Evolutionary conservation across 2,888 invertebrate genomes (phyloP).

Genomic region (Chymomyza caudatula): DNA sequence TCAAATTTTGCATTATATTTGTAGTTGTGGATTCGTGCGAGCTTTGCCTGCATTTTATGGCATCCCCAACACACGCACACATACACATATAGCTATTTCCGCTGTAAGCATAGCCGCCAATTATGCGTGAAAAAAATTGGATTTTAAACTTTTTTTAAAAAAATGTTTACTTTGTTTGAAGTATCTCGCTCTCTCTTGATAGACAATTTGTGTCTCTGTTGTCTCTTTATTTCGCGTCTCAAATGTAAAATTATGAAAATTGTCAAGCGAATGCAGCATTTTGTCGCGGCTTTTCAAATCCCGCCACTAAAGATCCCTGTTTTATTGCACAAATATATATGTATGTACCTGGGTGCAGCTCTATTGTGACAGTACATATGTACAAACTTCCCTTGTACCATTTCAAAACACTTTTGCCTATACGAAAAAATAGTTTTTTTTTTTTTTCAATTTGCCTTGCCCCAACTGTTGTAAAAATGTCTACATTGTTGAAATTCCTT

Average conservation of each 20-base stretch:
- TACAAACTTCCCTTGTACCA: conserved; percentile 7
- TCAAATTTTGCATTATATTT: conserved; percentile 52
- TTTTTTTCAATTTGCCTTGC: background rate
- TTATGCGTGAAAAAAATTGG: background rate
- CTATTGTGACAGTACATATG: background rate
- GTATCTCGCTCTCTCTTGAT: background rate
- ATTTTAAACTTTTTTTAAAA: background rate
- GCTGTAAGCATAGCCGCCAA: too few species aligned
- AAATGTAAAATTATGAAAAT: conserved; percentile 69
- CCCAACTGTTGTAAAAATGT: conserved; percentile 65
- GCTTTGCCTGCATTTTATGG: conserved; percentile 66
- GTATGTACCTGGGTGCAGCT: background rate
- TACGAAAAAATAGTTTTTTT: conserved; percentile 31
- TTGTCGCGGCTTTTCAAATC: conserved; percentile 40
- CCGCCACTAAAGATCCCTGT: conserved; percentile 59
- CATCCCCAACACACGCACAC: background rate
- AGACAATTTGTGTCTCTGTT: background rate
- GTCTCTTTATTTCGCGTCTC: background rate
- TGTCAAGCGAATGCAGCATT: conserved; percentile 10
- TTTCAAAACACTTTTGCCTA: conserved; percentile 38
- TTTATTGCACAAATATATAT: conserved; percentile 42
- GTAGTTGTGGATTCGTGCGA: background rate
- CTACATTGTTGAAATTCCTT: conserved; percentile 76
- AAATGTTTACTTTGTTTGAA: background rate
- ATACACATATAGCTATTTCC: too few species aligned